These are phyloP conservation scores for Atherinosoma microstoma DNA, from an alignment of 2,797 vertebrate genomes.

Conservation along the genomic window DNA sequence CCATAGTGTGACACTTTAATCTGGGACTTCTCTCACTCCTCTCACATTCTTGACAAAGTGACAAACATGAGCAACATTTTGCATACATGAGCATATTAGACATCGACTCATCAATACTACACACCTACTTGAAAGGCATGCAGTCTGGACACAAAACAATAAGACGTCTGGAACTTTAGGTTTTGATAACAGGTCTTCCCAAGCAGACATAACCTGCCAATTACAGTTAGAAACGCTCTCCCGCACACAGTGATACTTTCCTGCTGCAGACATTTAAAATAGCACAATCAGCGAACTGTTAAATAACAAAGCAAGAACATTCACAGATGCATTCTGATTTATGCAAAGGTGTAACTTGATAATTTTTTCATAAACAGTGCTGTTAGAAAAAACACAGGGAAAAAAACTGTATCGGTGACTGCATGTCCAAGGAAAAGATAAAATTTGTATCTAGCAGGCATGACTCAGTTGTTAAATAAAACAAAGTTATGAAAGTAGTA, in stretches of 20 bases:
- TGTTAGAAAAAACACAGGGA: too few relatives aligned
- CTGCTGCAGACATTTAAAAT: conserved; percentile 37
- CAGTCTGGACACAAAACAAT: conserved; percentile 26
- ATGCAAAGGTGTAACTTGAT: too few relatives aligned
- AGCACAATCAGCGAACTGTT: conserved; percentile 50
- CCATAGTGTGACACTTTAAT: conserved; percentile 46
- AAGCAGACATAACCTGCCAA: conserved; percentile 50
- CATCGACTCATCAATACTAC: conserved; percentile 12
- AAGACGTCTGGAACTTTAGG: conserved; percentile 22
- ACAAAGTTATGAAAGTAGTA: neutral
- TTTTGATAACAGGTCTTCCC: conserved; percentile 65
- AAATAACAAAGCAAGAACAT: conserved; percentile 5
- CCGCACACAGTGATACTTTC: conserved; percentile 40
- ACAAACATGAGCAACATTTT: neutral
- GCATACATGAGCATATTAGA: neutral
- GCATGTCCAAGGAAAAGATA: too few relatives aligned
- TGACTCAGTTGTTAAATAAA: neutral
- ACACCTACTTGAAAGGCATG: conserved; percentile 18
- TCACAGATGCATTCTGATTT: neutral
- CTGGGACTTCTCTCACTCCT: conserved; percentile 24
- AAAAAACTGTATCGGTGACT: too few relatives aligned
- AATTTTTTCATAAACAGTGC: too few relatives aligned
- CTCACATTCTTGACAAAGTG: neutral
- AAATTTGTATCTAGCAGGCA: too few relatives aligned
- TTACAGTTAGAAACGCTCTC: conserved; percentile 58